phyloP scores from a whole-genome alignment of 2,888 invertebrate species.

The Cosmia trapezina region DNA sequence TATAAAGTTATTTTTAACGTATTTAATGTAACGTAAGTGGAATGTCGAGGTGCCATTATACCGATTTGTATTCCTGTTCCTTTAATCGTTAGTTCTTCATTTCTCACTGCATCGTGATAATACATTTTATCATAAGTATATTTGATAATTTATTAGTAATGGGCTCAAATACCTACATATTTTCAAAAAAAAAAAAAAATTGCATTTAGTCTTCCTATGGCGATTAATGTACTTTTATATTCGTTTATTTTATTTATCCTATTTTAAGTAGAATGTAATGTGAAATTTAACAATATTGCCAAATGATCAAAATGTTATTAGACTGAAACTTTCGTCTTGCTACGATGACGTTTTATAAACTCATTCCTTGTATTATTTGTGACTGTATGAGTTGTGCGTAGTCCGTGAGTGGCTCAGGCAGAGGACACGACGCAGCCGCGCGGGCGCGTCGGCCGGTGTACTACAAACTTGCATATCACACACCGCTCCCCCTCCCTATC shows the following conservation, averaged over 20 bases:
- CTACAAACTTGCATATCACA: constrained; percentile 86
- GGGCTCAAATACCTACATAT: constrained; percentile 77
- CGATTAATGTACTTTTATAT: constrained; percentile 78
- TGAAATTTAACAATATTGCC: constrained; percentile 88
- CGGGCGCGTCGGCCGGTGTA: constrained; percentile 65
- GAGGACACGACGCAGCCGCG: constrained; percentile 1
- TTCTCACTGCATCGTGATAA: constrained; percentile 67
- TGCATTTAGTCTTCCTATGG: constrained; percentile 87
- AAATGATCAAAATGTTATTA: constrained; percentile 89
- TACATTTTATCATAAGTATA: constrained; percentile 64
- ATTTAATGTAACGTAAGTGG: constrained; percentile 85
- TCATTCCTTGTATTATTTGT: constrained; percentile 69
- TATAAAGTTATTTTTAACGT: constrained; percentile 85
- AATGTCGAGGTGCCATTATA: constrained; percentile 89
- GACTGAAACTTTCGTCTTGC: constrained; percentile 85
- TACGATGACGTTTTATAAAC: constrained; percentile 73
- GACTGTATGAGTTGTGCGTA: constrained; percentile 62
- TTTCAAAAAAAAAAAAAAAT: constrained; percentile 73
- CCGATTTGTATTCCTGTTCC: constrained; percentile 84
- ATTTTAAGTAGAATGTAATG: constrained; percentile 72
- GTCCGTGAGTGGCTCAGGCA: constrained; percentile 73
- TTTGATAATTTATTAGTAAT: constrained; percentile 67
- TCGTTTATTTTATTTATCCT: constrained; percentile 78
- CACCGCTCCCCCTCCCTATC: constrained; percentile 71
- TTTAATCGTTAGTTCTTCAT: constrained; percentile 75